Evolutionary conservation across 2,797 vertebrate species (phyloP).

Genomic region (Miichthys miiuy): DNA sequence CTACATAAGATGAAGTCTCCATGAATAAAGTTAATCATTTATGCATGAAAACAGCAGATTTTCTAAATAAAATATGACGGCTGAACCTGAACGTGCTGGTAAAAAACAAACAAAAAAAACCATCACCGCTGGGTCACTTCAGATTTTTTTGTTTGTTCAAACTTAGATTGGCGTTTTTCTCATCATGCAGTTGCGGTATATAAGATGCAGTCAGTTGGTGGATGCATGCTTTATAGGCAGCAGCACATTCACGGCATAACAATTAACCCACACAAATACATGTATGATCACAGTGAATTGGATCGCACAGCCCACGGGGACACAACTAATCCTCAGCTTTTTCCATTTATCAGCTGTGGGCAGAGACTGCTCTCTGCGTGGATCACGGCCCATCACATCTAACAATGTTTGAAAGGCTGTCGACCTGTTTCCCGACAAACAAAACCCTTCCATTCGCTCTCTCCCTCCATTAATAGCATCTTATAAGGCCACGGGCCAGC

Average conservation of each 20-base stretch:
- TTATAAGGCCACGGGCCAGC: slow-evolving; percentile 63
- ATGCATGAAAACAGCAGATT: background rate
- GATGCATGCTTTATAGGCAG: slow-evolving; percentile 18
- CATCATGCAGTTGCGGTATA: background rate
- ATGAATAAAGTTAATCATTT: background rate
- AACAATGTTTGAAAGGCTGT: slow-evolving; percentile 77
- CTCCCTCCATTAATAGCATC: slow-evolving; percentile 68
- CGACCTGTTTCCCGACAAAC: slow-evolving; percentile 64
- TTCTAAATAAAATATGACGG: background rate
- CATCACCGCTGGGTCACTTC: background rate
- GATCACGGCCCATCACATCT: slow-evolving; percentile 66
- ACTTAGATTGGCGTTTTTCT: background rate
- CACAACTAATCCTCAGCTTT: slow-evolving; percentile 58
- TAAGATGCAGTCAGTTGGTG: background rate
- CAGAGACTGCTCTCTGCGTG: slow-evolving; percentile 51
- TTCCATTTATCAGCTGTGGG: slow-evolving; percentile 66
- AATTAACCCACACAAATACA: slow-evolving; percentile 56
- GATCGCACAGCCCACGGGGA: slow-evolving; percentile 59
- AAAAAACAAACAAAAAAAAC: background rate
- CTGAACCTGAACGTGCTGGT: background rate
- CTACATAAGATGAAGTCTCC: background rate
- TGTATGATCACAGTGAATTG: slow-evolving; percentile 53
- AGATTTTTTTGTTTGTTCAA: background rate
- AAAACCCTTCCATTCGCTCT: slow-evolving; percentile 63
- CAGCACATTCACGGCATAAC: slow-evolving; percentile 26